phyloP scores from a whole-genome alignment of 1,140 invertebrate species.

The Hylyphantes graminicola region DNA sequence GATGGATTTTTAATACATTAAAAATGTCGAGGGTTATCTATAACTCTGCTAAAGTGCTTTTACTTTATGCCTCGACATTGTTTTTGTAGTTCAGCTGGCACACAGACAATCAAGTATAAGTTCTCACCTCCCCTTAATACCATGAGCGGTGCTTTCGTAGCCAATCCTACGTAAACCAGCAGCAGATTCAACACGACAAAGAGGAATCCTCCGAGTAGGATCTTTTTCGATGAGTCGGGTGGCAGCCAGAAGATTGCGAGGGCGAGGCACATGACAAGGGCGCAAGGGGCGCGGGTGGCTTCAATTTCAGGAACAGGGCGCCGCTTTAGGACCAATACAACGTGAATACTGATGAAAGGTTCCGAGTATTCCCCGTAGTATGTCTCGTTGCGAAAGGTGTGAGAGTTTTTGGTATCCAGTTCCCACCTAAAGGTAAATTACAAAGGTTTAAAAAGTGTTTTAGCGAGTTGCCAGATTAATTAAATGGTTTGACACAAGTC shows the following conservation, averaged over 20 bases:
- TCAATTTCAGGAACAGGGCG: constrained; percentile 15
- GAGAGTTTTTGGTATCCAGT: background rate
- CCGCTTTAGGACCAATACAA: background rate
- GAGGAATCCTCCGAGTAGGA: constrained; percentile 30
- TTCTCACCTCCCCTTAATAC: background rate
- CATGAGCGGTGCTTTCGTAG: background rate
- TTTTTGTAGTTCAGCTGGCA: no score
- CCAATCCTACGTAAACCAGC: constrained; percentile 15
- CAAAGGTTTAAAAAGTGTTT: background rate
- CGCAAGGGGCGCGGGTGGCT: constrained; percentile 20
- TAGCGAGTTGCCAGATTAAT: no score
- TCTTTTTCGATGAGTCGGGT: constrained; percentile 26
- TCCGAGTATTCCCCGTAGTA: constrained; percentile 37
- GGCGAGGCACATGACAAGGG: constrained; percentile 5
- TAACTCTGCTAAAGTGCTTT: no score
- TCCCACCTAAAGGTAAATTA: constrained; percentile 34
- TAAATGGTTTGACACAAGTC: no score
- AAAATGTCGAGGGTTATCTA: no score
- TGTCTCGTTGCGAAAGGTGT: constrained; percentile 3
- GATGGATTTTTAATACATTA: no score
- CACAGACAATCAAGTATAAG: no score
- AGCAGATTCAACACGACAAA: constrained; percentile 31
- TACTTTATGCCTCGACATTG: no score
- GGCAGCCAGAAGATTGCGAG: constrained; percentile 54
- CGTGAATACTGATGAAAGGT: constrained; percentile 43